Conservation (phyloP, 2,888 invertebrate genomes). For the Hoplodrina ambigua region DNA sequence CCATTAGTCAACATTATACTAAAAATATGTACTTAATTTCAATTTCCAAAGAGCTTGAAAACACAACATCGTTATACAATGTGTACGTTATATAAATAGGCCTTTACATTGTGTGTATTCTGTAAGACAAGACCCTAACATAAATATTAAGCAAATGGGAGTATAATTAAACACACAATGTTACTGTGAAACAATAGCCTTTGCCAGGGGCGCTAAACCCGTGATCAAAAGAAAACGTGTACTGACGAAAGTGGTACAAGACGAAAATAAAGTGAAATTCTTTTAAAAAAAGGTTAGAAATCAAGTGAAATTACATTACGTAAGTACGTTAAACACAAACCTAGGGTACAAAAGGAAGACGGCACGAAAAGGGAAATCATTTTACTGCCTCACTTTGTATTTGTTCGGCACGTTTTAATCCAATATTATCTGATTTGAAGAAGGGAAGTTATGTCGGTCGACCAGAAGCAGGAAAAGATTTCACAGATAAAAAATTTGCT, state of each 20-base stretch:
- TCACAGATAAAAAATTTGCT: slow-evolving; percentile 16
- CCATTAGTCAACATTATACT: neutral
- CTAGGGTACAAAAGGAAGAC: slow-evolving; percentile 63
- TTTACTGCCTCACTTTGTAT: slow-evolving; percentile 69
- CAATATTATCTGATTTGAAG: slow-evolving; percentile 63
- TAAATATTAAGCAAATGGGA: slow-evolving; percentile 58
- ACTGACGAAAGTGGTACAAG: slow-evolving; percentile 45
- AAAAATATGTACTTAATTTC: slow-evolving; percentile 24
- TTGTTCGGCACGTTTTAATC: slow-evolving; percentile 72
- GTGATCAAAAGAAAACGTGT: slow-evolving; percentile 59
- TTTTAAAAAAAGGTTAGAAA: slow-evolving; percentile 73
- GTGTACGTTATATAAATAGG: slow-evolving; percentile 45
- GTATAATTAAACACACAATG: slow-evolving; percentile 61
- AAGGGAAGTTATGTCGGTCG: slow-evolving; percentile 51
- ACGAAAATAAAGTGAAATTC: slow-evolving; percentile 34
- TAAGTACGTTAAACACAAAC: slow-evolving; percentile 73
- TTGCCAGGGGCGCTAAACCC: slow-evolving; percentile 42
- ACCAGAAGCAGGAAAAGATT: slow-evolving; percentile 35
- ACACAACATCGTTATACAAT: slow-evolving; percentile 37
- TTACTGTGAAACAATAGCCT: slow-evolving; percentile 55
- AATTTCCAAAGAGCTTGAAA: slow-evolving; percentile 44
- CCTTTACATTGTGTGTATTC: slow-evolving; percentile 39
- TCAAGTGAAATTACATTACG: slow-evolving; percentile 74
- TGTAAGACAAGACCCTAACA: slow-evolving; percentile 60
- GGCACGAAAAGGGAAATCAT: slow-evolving; percentile 68